A percentile compares a stretch with the other conserved stretches of the same genome.
These are phyloP conservation scores for Pygmarrhopalites habei DNA, from an alignment of 1,140 invertebrate species.

Conservation along the genomic window DNA sequence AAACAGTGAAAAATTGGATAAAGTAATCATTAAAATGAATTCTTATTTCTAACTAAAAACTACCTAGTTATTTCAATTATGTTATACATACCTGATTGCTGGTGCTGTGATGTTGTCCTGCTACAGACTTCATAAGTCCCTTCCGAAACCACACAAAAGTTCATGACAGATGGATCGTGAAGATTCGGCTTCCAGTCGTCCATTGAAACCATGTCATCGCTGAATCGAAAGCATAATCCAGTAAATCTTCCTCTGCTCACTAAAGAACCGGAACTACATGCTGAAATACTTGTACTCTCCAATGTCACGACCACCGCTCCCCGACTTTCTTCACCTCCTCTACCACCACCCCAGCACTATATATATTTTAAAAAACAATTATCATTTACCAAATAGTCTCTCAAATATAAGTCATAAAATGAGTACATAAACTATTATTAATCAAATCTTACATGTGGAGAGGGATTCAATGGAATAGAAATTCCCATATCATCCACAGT, in stretches of 20 bases:
- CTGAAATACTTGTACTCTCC: conserved; percentile 87
- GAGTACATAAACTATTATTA: conserved; percentile 32
- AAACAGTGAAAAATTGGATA: no score
- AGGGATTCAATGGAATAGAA: conserved; percentile 80
- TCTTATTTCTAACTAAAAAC: conserved; percentile 1
- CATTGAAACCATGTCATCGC: conserved; percentile 93
- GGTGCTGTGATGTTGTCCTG: conserved; percentile 34
- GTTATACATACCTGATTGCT: conserved; percentile 19
- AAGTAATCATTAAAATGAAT: no score
- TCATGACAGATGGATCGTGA: conserved; percentile 75
- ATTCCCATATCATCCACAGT: conserved; percentile 96
- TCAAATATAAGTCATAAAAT: conserved; percentile 1
- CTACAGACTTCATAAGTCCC: conserved; percentile 74
- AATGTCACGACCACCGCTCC: conserved; percentile 89
- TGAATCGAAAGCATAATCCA: conserved; percentile 85
- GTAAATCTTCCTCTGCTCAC: conserved; percentile 70
- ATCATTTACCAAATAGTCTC: conserved; percentile 20
- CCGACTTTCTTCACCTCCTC: conserved; percentile 64
- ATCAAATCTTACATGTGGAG: conserved; percentile 56
- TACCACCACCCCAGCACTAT: conserved; percentile 27
- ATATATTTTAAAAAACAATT: neutral
- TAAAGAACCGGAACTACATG: conserved; percentile 70
- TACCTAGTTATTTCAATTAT: neutral
- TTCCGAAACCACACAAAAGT: conserved; percentile 93
- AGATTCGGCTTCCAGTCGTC: conserved; percentile 96